These are phyloP conservation scores for Chrysaora quinquecirrha DNA, from an alignment of 30 jellyfish, hydroid and myxozoan genomes.

Conservation along the genomic window DNA sequence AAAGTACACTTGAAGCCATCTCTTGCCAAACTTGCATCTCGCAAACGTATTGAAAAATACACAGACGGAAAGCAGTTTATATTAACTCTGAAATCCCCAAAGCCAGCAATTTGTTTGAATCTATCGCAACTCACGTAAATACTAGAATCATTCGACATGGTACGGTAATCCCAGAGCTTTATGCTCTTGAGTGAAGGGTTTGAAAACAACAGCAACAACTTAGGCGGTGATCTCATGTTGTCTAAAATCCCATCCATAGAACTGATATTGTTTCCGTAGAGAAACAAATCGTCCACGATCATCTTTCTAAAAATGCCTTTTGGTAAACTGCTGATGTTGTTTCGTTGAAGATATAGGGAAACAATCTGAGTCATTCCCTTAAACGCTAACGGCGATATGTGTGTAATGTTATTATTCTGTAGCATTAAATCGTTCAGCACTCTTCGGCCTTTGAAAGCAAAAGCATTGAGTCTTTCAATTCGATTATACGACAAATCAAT, in stretches of 20 bases:
- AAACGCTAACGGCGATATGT: conserved; percentile 48
- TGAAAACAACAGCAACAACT: conserved; percentile 6
- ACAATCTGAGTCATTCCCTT: conserved; percentile 2
- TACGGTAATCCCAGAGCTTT: not conserved
- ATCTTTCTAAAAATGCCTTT: conserved; percentile 9
- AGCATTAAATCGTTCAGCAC: conserved; percentile 2
- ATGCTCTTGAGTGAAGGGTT: conserved; percentile 7
- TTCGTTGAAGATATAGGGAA: conserved; percentile 27
- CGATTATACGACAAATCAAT: conserved; percentile 42
- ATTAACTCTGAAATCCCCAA: conserved; percentile 5
- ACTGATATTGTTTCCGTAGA: conserved; percentile 17
- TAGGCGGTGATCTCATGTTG: conserved; percentile 1
- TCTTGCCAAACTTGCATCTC: not conserved
- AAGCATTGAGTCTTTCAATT: conserved; percentile 5
- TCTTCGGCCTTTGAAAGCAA: conserved; percentile 9
- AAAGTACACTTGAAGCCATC: conserved; percentile 45
- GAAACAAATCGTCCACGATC: not conserved
- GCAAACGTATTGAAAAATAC: not conserved
- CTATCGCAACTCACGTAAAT: conserved; percentile 21
- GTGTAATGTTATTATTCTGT: conserved; percentile 20
- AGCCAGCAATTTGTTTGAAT: not conserved
- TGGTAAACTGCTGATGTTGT: conserved; percentile 32
- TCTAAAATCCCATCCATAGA: conserved; percentile 21
- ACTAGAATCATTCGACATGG: conserved; percentile 18
- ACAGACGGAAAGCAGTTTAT: conserved; percentile 34